These are phyloP conservation scores for Lobophora halterata DNA, from an alignment of 2,888 invertebrate species.

Conservation along the genomic window DNA sequence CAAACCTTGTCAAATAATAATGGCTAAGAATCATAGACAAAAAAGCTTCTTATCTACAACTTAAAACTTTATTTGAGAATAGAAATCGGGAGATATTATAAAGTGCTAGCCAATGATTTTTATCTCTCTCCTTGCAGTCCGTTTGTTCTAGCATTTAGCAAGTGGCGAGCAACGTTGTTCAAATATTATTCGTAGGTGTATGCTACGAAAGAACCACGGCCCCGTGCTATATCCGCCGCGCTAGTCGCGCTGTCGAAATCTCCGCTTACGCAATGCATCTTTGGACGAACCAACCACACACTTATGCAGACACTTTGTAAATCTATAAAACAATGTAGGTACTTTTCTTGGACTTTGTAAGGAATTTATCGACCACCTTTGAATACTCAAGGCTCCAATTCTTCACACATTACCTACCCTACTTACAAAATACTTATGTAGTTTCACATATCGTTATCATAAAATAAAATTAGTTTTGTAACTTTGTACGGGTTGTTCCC, in stretches of 20 bases:
- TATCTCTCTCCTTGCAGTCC: too few relatives aligned
- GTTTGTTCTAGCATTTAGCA: slow-evolving; percentile 67
- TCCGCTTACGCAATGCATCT: slow-evolving; percentile 65
- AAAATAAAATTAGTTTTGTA: too few relatives aligned
- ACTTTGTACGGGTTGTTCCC: too few relatives aligned
- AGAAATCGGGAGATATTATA: slow-evolving; percentile 54
- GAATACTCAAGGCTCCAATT: slow-evolving; percentile 8
- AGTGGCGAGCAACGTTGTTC: slow-evolving; percentile 58
- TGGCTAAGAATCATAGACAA: too few relatives aligned
- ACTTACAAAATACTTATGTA: too few relatives aligned
- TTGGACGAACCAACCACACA: slow-evolving; percentile 62
- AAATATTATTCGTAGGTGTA: slow-evolving; percentile 66
- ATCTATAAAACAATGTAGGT: slow-evolving; percentile 43
- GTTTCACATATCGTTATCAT: too few relatives aligned
- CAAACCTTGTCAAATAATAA: too few relatives aligned
- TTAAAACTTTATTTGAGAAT: too few relatives aligned
- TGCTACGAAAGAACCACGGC: slow-evolving; percentile 68
- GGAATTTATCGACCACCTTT: slow-evolving; percentile 22
- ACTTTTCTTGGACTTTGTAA: slow-evolving; percentile 37
- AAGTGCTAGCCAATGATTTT: too few relatives aligned
- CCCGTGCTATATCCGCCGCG: slow-evolving; percentile 71
- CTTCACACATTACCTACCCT: slow-evolving; percentile 6
- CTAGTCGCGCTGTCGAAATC: slow-evolving; percentile 65
- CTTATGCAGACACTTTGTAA: slow-evolving; percentile 44
- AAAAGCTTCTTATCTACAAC: too few relatives aligned